Evolutionary conservation across 2,888 invertebrate species (phyloP).

Genomic region (Chloromyia formosa): DNA sequence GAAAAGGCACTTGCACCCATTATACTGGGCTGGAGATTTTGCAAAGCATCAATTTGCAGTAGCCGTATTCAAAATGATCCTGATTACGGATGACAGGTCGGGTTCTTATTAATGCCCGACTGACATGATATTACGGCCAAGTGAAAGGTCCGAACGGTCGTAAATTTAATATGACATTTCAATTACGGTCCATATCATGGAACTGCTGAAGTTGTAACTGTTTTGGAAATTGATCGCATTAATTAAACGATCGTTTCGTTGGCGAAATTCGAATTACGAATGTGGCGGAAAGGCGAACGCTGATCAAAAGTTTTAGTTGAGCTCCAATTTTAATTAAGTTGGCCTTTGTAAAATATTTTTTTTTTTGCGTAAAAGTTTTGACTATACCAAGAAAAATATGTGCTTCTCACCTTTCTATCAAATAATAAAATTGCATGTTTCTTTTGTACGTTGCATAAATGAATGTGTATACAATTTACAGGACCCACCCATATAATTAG

Average conservation of each 20-base stretch:
- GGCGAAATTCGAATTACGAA: constrained; percentile 15
- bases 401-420: too few species aligned
- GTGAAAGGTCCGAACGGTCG: constrained; percentile 38
- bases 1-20: constrained; percentile 7
- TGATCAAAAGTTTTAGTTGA: neutral
- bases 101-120: constrained; percentile 33
- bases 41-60: constrained; percentile 30
- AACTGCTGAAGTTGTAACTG: constrained; percentile 41
- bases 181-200: constrained; percentile 33
- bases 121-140: constrained; percentile 39
- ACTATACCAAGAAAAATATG: too few species aligned
- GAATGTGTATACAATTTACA: too few species aligned
- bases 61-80: constrained; percentile 36
- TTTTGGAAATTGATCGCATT: constrained; percentile 38
- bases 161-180: constrained; percentile 42
- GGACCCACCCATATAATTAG: too few species aligned
- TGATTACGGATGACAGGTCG: constrained; percentile 41
- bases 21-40: constrained; percentile 11
- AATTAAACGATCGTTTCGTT: constrained; percentile 38
- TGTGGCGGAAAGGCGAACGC: neutral
- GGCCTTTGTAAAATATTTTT: neutral
- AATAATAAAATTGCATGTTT: too few species aligned
- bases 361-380: too few species aligned
- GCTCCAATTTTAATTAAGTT: constrained; percentile 27
- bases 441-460: too few species aligned